Evolutionary conservation across 2,888 invertebrate species (phyloP).

Genomic region (Andrena haemorrhoa): DNA sequence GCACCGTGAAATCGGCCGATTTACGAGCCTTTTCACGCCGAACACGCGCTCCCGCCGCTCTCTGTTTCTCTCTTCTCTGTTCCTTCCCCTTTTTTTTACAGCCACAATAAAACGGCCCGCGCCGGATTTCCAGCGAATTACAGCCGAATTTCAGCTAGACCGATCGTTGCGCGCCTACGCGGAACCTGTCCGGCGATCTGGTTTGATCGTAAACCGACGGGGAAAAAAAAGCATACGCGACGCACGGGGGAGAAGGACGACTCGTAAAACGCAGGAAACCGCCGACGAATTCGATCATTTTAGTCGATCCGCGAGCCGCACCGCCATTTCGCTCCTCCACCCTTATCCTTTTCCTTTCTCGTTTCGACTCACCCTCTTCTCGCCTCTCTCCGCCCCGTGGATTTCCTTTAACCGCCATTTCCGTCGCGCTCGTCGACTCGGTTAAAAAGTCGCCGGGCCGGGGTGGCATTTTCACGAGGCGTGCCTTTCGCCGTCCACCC

Average conservation of each 20-base stretch:
- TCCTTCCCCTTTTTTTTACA: constrained; percentile 64
- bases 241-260: constrained; percentile 22
- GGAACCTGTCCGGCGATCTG: constrained; percentile 39
- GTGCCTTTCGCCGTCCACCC: neutral
- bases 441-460: neutral
- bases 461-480: neutral
- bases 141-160: constrained; percentile 62
- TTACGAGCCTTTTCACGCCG: constrained; percentile 66
- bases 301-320: neutral
- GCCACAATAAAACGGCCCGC: constrained; percentile 67
- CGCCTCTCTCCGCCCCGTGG: neutral
- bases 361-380: neutral
- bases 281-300: constrained; percentile 45
- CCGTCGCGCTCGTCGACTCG: neutral
- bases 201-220: constrained; percentile 57
- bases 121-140: constrained; percentile 68
- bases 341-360: neutral
- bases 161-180: constrained; percentile 40
- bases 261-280: constrained; percentile 56
- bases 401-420: neutral
- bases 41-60: constrained; percentile 23
- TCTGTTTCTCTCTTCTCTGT: constrained; percentile 7
- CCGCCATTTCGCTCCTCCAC: neutral
- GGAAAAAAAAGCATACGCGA: constrained; percentile 12
- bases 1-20: constrained; percentile 63